Conservation (phyloP, 2,797 vertebrate genomes). For the Oceanodroma leucorhoa region DNA sequence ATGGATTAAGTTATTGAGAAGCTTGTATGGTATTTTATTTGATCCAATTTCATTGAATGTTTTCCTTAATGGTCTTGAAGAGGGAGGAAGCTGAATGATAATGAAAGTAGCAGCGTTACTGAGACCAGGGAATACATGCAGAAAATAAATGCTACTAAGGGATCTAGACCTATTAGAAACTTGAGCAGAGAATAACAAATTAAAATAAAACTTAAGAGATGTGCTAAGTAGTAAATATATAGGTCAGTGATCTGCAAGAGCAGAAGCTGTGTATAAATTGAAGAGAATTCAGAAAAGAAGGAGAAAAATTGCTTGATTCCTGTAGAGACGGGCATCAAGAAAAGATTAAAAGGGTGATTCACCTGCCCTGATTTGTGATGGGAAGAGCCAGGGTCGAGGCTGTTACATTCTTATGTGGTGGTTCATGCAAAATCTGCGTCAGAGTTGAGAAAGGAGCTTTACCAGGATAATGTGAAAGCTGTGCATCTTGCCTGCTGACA, state of each 20-base stretch:
- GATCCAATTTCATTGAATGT: conserved; percentile 5
- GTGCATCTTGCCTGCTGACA: conserved; percentile 1
- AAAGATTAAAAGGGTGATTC: not conserved
- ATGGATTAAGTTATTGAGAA: conserved; percentile 35
- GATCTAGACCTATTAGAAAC: not conserved
- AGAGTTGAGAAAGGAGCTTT: not conserved
- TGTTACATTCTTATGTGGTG: not conserved
- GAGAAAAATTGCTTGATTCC: not conserved
- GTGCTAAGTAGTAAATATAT: not conserved
- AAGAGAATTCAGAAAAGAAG: not conserved
- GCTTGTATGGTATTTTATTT: conserved; percentile 38
- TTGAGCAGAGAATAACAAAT: not conserved
- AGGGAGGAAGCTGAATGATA: not conserved
- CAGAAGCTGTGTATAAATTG: not conserved
- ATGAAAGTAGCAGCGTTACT: not conserved
- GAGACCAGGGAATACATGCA: not conserved
- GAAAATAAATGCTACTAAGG: not conserved
- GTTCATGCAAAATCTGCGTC: not conserved
- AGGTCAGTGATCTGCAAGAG: not conserved
- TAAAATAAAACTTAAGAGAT: not conserved
- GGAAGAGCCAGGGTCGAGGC: rapidly evolving
- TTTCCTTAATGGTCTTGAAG: conserved; percentile 8
- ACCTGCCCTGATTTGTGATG: not conserved
- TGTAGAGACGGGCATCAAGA: not conserved
- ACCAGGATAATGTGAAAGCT: not conserved